A percentile compares a stretch with the other conserved stretches of the same genome.
These are phyloP conservation scores for Plagiodera versicolora DNA, from an alignment of 2,888 invertebrate genomes.

Conservation along the genomic window DNA sequence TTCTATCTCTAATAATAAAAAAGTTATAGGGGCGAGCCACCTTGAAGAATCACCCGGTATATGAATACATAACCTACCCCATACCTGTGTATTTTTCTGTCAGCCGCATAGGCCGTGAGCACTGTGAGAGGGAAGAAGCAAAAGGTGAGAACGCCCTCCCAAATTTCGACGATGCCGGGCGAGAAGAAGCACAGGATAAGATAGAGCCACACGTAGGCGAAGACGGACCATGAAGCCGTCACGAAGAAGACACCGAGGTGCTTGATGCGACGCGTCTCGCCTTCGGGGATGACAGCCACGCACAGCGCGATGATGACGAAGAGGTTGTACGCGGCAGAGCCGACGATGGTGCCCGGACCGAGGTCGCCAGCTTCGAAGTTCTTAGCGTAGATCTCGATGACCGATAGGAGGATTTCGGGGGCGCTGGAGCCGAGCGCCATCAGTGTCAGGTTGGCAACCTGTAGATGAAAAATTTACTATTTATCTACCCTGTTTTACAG, in stretches of 20 bases:
- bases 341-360: constrained; percentile 98
- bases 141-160: constrained; percentile 96
- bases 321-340: constrained; percentile 97
- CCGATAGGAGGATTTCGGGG: constrained; percentile 95
- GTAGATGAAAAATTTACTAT: too few relatives aligned
- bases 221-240: constrained; percentile 96
- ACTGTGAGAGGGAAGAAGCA: constrained; percentile 96
- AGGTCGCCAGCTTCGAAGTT: constrained; percentile 95
- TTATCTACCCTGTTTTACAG: too few relatives aligned
- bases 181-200: constrained; percentile 88
- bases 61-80: too few relatives aligned
- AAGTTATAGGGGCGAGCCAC: too few relatives aligned
- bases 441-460: constrained; percentile 89
- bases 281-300: constrained; percentile 86
- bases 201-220: constrained; percentile 99
- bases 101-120: constrained; percentile 94
- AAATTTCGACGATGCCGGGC: constrained; percentile 88
- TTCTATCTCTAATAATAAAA: too few relatives aligned
- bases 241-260: constrained; percentile 97
- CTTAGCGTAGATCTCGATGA: constrained; percentile 96
- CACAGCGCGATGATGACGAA: constrained; percentile 98
- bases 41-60: too few relatives aligned
- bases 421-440: constrained; percentile 99
- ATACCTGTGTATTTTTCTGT: constrained; percentile 81
- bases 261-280: constrained; percentile 90